These are phyloP conservation scores for Trachelipus rathkii DNA, from an alignment of 1,140 invertebrate species.

Conservation along the genomic window DNA sequence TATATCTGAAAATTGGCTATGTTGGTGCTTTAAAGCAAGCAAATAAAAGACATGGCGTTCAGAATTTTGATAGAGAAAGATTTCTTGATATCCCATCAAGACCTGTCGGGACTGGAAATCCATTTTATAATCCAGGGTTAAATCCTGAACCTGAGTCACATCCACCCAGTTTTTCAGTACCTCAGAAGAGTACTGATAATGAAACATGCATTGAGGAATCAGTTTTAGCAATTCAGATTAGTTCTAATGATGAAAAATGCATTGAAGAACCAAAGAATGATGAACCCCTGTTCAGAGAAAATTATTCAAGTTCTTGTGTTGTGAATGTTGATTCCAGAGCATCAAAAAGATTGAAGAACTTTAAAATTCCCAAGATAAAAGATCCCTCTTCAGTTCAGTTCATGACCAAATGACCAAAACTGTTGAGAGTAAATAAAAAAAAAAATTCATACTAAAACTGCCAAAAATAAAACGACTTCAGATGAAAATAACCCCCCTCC, in stretches of 20 bases:
- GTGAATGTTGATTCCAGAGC: background rate
- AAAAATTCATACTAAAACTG: background rate
- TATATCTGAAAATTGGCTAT: constrained; percentile 12
- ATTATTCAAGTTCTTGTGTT: background rate
- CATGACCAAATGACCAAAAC: too few species aligned
- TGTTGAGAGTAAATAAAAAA: background rate
- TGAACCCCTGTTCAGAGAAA: background rate
- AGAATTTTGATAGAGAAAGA: constrained; percentile 21
- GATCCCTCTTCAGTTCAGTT: background rate
- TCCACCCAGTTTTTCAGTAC: background rate
- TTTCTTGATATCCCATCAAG: constrained; percentile 14
- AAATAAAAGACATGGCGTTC: background rate
- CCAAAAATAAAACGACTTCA: background rate
- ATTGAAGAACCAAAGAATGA: background rate
- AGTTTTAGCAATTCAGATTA: background rate
- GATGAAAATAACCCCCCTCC: background rate
- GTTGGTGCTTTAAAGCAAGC: constrained; percentile 16
- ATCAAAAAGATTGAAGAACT: background rate
- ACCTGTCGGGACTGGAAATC: constrained; percentile 18
- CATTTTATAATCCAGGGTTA: constrained; percentile 23
- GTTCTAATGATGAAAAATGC: background rate
- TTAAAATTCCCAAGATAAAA: background rate
- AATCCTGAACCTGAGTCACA: background rate
- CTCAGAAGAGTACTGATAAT: background rate
- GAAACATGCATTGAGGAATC: background rate